Evolutionary conservation across 1,140 invertebrate species (phyloP).

Genomic region (Drosophila dunni): DNA sequence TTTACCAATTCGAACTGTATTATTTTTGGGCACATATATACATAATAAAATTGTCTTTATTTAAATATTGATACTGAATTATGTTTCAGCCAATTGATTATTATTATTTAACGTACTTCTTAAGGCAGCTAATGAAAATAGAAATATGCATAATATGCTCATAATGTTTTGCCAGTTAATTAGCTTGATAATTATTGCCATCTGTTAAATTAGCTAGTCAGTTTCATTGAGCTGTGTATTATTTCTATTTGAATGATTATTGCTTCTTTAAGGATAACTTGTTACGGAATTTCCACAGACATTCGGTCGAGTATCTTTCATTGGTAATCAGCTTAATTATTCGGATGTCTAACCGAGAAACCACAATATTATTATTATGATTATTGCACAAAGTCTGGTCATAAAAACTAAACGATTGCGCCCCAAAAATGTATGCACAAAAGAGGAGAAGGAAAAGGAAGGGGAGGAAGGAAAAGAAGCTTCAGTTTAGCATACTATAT

Average conservation of each 20-base stretch:
- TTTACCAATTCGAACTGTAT: too few species aligned
- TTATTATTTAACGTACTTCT: neutral
- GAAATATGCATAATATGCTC: slow-evolving; percentile 3
- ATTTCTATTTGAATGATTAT: slow-evolving; percentile 19
- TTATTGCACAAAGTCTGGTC: slow-evolving; percentile 45
- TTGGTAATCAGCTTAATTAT: slow-evolving; percentile 48
- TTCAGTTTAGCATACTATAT: slow-evolving; percentile 68
- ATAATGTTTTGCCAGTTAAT: slow-evolving; percentile 9
- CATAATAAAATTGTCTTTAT: neutral
- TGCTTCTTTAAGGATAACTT: slow-evolving; percentile 6
- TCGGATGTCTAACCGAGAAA: slow-evolving; percentile 37
- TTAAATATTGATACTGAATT: too few species aligned
- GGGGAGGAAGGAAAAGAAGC: slow-evolving; percentile 26
- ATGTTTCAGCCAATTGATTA: neutral
- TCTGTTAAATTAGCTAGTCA: slow-evolving; percentile 12
- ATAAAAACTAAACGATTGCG: slow-evolving; percentile 40
- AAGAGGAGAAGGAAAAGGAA: neutral
- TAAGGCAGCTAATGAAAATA: neutral
- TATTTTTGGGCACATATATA: too few species aligned
- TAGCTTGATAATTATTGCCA: slow-evolving; percentile 2
- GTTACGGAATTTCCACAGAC: neutral
- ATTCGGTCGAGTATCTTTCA: slow-evolving; percentile 8
- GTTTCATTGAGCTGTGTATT: slow-evolving; percentile 2
- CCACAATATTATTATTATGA: slow-evolving; percentile 59
- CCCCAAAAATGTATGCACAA: slow-evolving; percentile 21